Evolutionary conservation across 30 jellyfish, hydroid and myxozoan genomes (phyloP).

Genomic region (Catostylus mosaicus): DNA sequence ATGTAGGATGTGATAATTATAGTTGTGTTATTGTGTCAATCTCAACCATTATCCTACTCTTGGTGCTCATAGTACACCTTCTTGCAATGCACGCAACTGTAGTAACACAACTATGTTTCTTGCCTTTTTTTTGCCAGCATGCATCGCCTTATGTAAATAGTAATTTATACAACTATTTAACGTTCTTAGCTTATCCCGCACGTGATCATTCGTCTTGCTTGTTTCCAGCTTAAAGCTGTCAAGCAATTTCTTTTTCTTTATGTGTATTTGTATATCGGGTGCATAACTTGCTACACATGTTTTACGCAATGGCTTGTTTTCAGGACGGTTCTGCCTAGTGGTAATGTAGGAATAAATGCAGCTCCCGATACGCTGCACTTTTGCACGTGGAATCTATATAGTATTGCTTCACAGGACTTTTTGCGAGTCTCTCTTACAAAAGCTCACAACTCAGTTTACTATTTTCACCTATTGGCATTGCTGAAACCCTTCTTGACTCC

Average conservation of each 20-base stretch:
- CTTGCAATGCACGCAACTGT: slow-evolving; percentile 33
- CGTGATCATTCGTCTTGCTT: slow-evolving; percentile 32
- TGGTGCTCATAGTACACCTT: slow-evolving; percentile 24
- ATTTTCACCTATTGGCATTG: slow-evolving; percentile 15
- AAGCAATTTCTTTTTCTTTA: slow-evolving; percentile 39
- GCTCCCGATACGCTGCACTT: slow-evolving; percentile 40
- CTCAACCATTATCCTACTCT: slow-evolving; percentile 39
- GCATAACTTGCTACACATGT: slow-evolving; percentile 46
- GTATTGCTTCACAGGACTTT: slow-evolving; percentile 33
- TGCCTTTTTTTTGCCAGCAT: slow-evolving; percentile 58
- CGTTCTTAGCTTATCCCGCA: slow-evolving; percentile 50
- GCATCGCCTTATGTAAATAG: slow-evolving; percentile 40
- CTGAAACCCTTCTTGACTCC: slow-evolving; percentile 24
- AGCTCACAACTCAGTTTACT: slow-evolving; percentile 33
- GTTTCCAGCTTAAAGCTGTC: slow-evolving; percentile 25
- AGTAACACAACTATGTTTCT: slow-evolving; percentile 18
- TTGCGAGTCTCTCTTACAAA: slow-evolving; percentile 25
- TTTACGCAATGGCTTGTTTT: slow-evolving; percentile 50
- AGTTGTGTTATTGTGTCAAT: slow-evolving; percentile 13
- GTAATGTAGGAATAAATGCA: slow-evolving; percentile 46
- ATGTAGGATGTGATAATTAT: not conserved
- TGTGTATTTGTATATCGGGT: slow-evolving; percentile 42
- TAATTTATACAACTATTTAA: slow-evolving; percentile 32
- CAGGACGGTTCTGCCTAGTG: slow-evolving; percentile 47
- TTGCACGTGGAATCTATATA: slow-evolving; percentile 30